phyloP scores from a whole-genome alignment of 2,113 vertebrate species.

The Ahaetulla prasina region DNA sequence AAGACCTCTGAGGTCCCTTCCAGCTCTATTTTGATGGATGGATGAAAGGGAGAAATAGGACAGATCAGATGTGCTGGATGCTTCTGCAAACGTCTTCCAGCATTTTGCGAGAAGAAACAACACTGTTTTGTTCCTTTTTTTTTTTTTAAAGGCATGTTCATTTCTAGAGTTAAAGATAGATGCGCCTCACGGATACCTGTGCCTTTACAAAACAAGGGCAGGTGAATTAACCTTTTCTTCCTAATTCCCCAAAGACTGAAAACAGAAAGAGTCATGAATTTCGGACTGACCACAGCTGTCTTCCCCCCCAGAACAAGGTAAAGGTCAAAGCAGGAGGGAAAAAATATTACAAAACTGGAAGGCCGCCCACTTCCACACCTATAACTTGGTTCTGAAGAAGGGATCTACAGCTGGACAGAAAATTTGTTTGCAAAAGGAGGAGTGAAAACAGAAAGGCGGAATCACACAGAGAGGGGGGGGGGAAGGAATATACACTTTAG shows the following conservation, averaged over 20 bases:
- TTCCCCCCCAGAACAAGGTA: background rate
- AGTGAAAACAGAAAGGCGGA: background rate
- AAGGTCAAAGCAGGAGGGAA: background rate
- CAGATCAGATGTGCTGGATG: background rate
- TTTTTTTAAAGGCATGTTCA: background rate
- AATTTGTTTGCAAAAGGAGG: background rate
- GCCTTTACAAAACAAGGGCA: background rate
- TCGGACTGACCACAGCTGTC: background rate
- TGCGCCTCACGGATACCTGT: background rate
- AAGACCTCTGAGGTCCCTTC: too few relatives aligned
- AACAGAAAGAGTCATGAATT: background rate
- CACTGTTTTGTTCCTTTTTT: background rate
- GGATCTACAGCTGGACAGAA: background rate
- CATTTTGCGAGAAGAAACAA: background rate
- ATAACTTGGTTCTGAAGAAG: background rate
- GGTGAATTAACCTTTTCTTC: background rate
- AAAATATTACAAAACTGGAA: background rate
- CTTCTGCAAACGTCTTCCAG: background rate
- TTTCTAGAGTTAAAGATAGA: background rate
- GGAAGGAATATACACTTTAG: background rate
- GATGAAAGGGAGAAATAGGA: too few relatives aligned
- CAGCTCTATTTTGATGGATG: too few relatives aligned
- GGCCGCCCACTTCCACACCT: background rate
- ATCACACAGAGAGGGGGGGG: background rate
- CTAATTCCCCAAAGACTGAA: background rate